Evolutionary conservation across 2,888 invertebrate species (phyloP), one percentile per base, ranked within the genome.

Genomic region (Pristionchus exspectatus): DNA sequence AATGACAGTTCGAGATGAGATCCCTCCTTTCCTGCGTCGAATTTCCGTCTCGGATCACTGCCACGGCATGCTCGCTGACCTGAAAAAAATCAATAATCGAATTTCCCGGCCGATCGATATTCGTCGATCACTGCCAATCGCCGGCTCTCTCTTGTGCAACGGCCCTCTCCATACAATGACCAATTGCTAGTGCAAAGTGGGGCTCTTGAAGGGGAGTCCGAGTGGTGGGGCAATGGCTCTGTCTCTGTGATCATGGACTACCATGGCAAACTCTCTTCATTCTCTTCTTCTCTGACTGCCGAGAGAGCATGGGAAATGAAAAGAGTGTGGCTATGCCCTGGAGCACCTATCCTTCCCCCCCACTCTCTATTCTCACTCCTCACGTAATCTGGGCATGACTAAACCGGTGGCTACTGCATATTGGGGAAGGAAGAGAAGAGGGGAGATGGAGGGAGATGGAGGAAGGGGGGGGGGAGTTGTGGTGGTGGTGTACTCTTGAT

Each of bases 341-440:
- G 27, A 16, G 16, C 50, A 21, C 50, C 38, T 59, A 33, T 59
- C 30, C 74, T 21, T 30, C 84, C 59, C 30, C 84, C 59, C 24
- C 33, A 16, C 59, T 59, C 84, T 33, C 84, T 50, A 30, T 30
- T 44, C 84, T 56, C 59, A 59, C 84, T 30, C n/a, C 27, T 16
- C 66, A 66, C 87, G 87, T 87, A 87, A 87, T 87, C 87, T 69
- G 66, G 66, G 87, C 69, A 87, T 88, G 74, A 88, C 56, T 74
- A 88, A 88, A 88, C 87, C 87, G 87, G 87, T 88, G 74, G 72
- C 59, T 85, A 59, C 59, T 85, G 59, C 84, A 50, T 85, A 85
- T 85, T 59, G 59, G 84, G 50, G 59, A 30, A 59, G 59, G 30
- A n/a, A n/a, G 84, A n/a, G 44, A 27, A 56, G 56, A 30, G 30